phyloP scores from a whole-genome alignment of 2,888 invertebrate genomes.

The Nomada ferruginata region DNA sequence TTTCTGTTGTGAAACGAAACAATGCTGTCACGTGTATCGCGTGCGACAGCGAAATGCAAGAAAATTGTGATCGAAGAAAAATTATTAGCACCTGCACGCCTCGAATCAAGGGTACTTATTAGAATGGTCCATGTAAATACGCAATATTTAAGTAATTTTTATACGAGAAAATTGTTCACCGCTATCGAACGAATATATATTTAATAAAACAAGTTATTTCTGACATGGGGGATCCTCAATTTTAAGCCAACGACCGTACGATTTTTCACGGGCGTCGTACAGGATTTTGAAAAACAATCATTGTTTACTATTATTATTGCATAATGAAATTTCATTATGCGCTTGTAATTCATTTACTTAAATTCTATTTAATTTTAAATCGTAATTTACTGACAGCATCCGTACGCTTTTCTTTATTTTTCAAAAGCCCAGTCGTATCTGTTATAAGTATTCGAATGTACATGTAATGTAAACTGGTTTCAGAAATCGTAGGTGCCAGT shows the following conservation, averaged over 20 bases:
- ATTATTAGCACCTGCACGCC: conserved; percentile 49
- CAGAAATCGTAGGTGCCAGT: too few species aligned
- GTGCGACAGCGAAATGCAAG: background rate
- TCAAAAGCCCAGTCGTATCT: too few species aligned
- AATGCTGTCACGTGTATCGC: background rate
- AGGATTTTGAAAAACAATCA: background rate
- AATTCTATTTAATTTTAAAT: too few species aligned
- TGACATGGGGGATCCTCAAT: conserved; percentile 38
- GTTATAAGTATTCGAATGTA: too few species aligned
- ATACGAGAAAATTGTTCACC: conserved; percentile 45
- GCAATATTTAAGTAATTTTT: conserved; percentile 44
- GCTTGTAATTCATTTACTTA: too few species aligned
- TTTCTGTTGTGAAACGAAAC: background rate
- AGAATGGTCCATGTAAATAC: conserved; percentile 41
- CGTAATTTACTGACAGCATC: too few species aligned
- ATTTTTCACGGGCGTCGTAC: background rate
- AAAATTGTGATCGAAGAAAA: conserved; percentile 34
- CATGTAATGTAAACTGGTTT: too few species aligned
- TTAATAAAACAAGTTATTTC: conserved; percentile 43
- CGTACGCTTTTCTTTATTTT: too few species aligned
- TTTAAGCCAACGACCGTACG: conserved; percentile 25
- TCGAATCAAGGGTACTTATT: conserved; percentile 28
- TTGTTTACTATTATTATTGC: too few species aligned
- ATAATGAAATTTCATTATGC: too few species aligned
- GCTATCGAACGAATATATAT: conserved; percentile 34